phyloP scores from a whole-genome alignment of 1,140 invertebrate genomes.

The Bombus impatiens region DNA sequence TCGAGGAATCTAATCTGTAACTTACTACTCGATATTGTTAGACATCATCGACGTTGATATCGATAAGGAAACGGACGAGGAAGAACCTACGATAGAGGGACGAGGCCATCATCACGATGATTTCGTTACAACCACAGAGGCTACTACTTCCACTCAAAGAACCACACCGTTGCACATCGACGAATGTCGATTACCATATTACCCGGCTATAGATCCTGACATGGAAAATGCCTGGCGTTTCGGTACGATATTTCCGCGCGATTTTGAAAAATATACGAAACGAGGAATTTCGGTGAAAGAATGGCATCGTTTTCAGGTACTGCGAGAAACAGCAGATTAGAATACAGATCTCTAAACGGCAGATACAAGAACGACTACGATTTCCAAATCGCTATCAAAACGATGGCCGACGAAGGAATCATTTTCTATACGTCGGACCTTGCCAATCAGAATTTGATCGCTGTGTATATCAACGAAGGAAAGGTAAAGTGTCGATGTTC shows the following conservation, averaged over 20 bases:
- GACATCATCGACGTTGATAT: slow-evolving; percentile 70
- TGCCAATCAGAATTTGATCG: slow-evolving; percentile 86
- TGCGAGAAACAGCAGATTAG: slow-evolving; percentile 87
- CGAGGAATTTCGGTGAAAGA: background rate
- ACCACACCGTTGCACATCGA: slow-evolving; percentile 67
- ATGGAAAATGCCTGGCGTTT: slow-evolving; percentile 80
- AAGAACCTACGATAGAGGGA: slow-evolving; percentile 62
- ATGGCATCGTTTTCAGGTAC: slow-evolving; percentile 82
- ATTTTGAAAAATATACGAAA: background rate
- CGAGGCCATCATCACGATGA: slow-evolving; percentile 42
- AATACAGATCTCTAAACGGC: slow-evolving; percentile 85
- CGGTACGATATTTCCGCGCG: slow-evolving; percentile 74
- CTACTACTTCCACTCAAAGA: slow-evolving; percentile 44
- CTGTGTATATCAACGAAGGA: slow-evolving; percentile 91
- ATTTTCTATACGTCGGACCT: slow-evolving; percentile 91
- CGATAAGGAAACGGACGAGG: slow-evolving; percentile 58
- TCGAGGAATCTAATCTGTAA: background rate
- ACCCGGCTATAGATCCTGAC: slow-evolving; percentile 76
- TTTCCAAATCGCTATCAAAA: slow-evolving; percentile 92
- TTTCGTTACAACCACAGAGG: slow-evolving; percentile 46
- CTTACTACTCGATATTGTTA: slow-evolving; percentile 22
- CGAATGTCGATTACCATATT: slow-evolving; percentile 75
- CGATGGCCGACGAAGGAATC: slow-evolving; percentile 89
- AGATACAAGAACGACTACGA: slow-evolving; percentile 87
- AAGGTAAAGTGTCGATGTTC: slow-evolving; percentile 82